These are phyloP conservation scores for Podarcis cretensis DNA, from an alignment of 2,113 vertebrate genomes.

Conservation along the genomic window DNA sequence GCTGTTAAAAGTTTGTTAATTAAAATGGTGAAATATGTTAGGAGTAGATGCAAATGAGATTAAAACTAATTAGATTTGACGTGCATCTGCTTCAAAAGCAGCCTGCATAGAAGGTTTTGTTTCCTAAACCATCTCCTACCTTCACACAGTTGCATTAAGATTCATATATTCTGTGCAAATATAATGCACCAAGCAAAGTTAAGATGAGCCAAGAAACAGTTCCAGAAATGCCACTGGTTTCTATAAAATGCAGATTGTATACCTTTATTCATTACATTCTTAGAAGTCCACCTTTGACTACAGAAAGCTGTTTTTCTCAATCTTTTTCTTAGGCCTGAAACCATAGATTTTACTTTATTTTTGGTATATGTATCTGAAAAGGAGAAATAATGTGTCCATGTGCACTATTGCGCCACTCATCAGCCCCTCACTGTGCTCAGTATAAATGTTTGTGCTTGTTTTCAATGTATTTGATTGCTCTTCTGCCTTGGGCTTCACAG, in stretches of 20 bases:
- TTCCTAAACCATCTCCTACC: slow-evolving; percentile 36
- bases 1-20: slow-evolving; percentile 66
- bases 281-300: neutral
- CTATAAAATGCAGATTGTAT: neutral
- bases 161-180: slow-evolving; percentile 42
- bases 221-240: neutral
- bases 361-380: neutral
- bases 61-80: slow-evolving; percentile 70
- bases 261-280: neutral
- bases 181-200: slow-evolving; percentile 35
- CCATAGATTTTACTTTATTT: neutral
- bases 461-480: neutral
- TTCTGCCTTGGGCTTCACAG: neutral
- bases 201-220: slow-evolving; percentile 24
- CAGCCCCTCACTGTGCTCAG: neutral
- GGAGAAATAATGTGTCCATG: neutral
- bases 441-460: neutral
- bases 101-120: slow-evolving; percentile 49
- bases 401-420: neutral
- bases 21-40: slow-evolving; percentile 69
- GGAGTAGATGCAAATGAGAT: slow-evolving; percentile 61
- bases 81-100: slow-evolving; percentile 65
- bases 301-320: neutral
- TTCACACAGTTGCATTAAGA: slow-evolving; percentile 48
- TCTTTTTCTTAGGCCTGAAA: neutral